Conservation (phyloP, 2,113 vertebrate genomes). For the Tautogolabrus adspersus region DNA sequence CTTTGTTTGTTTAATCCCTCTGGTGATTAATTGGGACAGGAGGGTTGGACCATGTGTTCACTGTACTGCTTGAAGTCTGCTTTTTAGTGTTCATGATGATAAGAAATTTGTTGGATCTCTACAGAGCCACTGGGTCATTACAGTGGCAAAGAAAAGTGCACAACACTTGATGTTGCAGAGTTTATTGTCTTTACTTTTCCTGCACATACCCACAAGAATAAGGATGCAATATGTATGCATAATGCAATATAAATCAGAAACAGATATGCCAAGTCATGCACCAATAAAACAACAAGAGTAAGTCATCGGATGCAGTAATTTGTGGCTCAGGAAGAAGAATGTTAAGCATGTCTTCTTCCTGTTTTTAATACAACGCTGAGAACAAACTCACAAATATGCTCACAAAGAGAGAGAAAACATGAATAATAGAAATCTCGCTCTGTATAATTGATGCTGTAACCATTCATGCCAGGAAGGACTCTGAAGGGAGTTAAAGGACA, state of each 20-base stretch:
- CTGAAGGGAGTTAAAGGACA: neutral
- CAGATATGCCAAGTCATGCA: neutral
- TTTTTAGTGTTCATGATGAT: constrained; percentile 22
- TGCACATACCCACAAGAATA: neutral
- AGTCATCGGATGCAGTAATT: neutral
- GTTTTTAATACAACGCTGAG: neutral
- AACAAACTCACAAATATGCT: neutral
- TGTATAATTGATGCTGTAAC: neutral
- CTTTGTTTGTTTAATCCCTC: constrained; percentile 21
- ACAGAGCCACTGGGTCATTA: constrained; percentile 7
- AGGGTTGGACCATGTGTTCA: constrained; percentile 14
- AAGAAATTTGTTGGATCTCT: constrained; percentile 15
- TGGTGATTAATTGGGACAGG: constrained; percentile 38
- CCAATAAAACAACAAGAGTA: neutral
- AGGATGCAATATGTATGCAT: neutral
- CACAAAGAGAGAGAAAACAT: neutral
- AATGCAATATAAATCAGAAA: neutral
- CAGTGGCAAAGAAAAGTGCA: neutral
- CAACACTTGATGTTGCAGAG: neutral
- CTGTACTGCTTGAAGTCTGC: constrained; percentile 19
- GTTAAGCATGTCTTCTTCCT: neutral
- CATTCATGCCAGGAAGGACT: neutral
- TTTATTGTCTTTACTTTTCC: constrained; percentile 1
- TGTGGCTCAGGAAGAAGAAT: neutral
- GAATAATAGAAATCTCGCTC: neutral